Evolutionary conservation across 92 coral and sea anemone species (phyloP).

Genomic region (Anthopleura xanthogrammica): DNA sequence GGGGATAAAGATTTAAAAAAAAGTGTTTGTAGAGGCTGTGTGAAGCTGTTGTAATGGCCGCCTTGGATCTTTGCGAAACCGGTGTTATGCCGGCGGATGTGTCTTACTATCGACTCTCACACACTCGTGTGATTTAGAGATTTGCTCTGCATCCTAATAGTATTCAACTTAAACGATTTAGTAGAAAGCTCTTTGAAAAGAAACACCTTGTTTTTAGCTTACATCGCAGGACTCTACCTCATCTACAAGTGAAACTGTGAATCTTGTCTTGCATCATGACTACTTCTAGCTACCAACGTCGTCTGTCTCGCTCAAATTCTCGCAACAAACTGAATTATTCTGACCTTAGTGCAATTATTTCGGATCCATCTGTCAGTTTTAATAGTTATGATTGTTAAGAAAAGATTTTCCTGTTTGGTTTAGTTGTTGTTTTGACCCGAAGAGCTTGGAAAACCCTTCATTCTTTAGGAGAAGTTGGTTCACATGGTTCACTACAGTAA

Average conservation of each 20-base stretch:
- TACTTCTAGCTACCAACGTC: background rate
- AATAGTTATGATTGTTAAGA: background rate
- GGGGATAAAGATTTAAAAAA: background rate
- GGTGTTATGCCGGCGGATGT: conserved; percentile 13
- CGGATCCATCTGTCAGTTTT: conserved; percentile 1
- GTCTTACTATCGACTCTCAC: background rate
- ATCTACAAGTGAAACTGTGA: background rate
- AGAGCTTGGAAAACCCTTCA: background rate
- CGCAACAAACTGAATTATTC: background rate
- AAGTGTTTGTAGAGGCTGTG: background rate
- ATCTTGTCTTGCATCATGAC: background rate
- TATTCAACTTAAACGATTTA: background rate
- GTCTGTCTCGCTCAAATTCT: background rate
- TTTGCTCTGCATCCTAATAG: background rate
- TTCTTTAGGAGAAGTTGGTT: background rate
- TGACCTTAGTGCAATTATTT: conserved; percentile 1
- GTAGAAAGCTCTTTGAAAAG: background rate
- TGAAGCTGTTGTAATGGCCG: conserved; percentile 9
- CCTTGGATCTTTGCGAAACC: background rate
- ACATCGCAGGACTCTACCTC: background rate
- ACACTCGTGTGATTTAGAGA: background rate
- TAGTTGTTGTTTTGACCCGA: conserved; percentile 3
- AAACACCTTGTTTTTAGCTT: background rate
- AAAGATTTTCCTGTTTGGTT: conserved; percentile 1
- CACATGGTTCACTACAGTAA: background rate